Conservation (phyloP, 2,113 vertebrate species). For the Epinephelus moara region DNA sequence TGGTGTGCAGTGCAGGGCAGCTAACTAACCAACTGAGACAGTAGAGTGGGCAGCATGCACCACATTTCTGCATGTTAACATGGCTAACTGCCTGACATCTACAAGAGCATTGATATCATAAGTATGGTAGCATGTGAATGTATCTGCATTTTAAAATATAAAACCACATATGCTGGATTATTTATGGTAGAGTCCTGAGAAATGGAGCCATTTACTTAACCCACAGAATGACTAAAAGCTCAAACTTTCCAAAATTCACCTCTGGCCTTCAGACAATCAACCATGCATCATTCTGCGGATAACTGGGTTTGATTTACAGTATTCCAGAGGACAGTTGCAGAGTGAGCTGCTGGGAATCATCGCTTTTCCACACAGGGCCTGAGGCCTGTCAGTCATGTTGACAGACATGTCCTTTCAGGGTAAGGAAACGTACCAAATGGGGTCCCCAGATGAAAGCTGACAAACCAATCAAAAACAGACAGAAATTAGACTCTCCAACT, state of each 20-base stretch:
- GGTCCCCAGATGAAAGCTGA: constrained; percentile 78
- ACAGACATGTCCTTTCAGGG: constrained; percentile 79
- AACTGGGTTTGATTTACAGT: constrained; percentile 53
- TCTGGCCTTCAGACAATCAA: constrained; percentile 18
- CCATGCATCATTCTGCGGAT: constrained; percentile 45
- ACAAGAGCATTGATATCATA: background rate
- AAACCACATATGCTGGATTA: background rate
- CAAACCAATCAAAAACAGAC: constrained; percentile 77
- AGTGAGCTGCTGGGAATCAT: constrained; percentile 56
- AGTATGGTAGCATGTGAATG: background rate
- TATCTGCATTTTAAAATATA: constrained; percentile 9
- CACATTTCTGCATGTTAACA: too few species aligned
- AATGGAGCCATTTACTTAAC: constrained; percentile 12
- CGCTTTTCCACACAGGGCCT: constrained; percentile 54
- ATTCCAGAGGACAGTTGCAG: constrained; percentile 55
- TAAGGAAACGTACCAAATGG: constrained; percentile 70
- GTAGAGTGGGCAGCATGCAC: too few species aligned
- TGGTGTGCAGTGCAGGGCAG: too few species aligned
- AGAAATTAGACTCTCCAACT: constrained; percentile 76
- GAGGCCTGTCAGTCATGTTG: constrained; percentile 82
- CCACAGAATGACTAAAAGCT: constrained; percentile 15
- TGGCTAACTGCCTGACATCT: too few species aligned
- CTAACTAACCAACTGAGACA: too few species aligned
- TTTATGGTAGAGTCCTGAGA: background rate
- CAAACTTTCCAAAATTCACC: constrained; percentile 29